Evolutionary conservation across 1,140 invertebrate genomes (phyloP), one percentile per base, ranked within the genome.

Genomic region (Nasonia giraulti): DNA sequence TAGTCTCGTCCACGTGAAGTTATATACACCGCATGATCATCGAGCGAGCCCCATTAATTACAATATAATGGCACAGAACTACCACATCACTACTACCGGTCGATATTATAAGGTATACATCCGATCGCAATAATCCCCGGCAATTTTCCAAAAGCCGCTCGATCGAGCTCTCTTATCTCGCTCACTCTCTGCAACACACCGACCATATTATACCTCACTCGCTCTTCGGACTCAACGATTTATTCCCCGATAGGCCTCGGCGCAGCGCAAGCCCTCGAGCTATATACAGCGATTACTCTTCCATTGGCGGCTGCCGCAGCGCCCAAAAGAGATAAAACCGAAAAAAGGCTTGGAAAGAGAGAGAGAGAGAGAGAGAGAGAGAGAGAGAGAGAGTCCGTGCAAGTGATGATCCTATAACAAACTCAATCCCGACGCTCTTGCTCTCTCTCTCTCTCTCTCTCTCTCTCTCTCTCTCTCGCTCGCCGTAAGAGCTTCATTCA

Each of bases 401-500:
- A 89, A 90, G 88, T 90, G 88, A 88, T 89, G 85, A 89, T 90
- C 88, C 86, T 87, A 89, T 89, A 90, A 89, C 87, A 89, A 87
- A 89, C 88, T 90, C 88, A 90, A 91, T 89, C 88, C 85, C 82
- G 82, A 20, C 12, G 4, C 0, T 17, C 82, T 82, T 27, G 27
- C 47, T 11, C 68, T 69, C 7, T 23, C 68, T 69, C 69, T 27
- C 14, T 8, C 69, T 86, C 85, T 47, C 83, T 23, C 68, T 69
- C 27, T 27, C 5, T 8, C 27, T 27, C 27, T 69, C 3, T 23
- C 68, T 69, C 27, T 27, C 14, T 8, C 69, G 87, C 85, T 47
- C 83, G 85, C 86, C 86, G 88, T 90, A 90, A 91, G 89, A 91
- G 88, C 91, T 91, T 91, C 88, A 91, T 91, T 90, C 90, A 89